These are phyloP conservation scores for Gallinago stenura DNA, from an alignment of 2,797 vertebrate genomes.

Conservation along the genomic window DNA sequence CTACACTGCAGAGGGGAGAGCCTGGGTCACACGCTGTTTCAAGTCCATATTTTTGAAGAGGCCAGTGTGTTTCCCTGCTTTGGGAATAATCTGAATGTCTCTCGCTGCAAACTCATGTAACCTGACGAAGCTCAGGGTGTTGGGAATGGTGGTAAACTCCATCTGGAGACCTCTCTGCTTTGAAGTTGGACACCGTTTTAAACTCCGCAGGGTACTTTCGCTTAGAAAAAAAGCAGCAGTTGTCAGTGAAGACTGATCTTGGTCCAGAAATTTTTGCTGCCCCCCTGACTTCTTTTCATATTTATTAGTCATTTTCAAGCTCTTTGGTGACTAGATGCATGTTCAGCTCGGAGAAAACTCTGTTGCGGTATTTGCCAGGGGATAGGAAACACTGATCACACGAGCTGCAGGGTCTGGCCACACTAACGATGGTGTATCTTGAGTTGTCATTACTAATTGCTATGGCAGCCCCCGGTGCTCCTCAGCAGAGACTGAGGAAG, in stretches of 20 bases:
- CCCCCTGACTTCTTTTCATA: not conserved
- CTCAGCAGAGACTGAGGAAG: not conserved
- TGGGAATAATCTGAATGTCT: not conserved
- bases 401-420: not conserved
- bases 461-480: not conserved
- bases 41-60: not conserved
- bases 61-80: not conserved
- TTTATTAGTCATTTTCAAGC: not conserved
- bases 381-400: rapidly evolving
- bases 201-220: slow-evolving; percentile 17
- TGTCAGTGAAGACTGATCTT: slow-evolving; percentile 54
- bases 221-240: slow-evolving; percentile 32
- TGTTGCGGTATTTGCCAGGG: not conserved
- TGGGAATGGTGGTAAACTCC: not conserved
- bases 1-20: not conserved
- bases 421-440: rapidly evolving
- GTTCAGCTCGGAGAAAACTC: not conserved
- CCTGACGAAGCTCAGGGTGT: not conserved
- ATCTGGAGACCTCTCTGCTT: slow-evolving; percentile 57
- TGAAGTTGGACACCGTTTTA: not conserved
- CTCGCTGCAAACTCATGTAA: not conserved
- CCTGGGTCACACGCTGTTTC: rapidly evolving
- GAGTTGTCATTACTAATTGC: not conserved
- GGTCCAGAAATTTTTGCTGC: slow-evolving; percentile 32
- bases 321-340: slow-evolving; percentile 1